Base-by-base conservation (phyloP, 23 tunicate genomes). In the Corella eumyota region DNA sequence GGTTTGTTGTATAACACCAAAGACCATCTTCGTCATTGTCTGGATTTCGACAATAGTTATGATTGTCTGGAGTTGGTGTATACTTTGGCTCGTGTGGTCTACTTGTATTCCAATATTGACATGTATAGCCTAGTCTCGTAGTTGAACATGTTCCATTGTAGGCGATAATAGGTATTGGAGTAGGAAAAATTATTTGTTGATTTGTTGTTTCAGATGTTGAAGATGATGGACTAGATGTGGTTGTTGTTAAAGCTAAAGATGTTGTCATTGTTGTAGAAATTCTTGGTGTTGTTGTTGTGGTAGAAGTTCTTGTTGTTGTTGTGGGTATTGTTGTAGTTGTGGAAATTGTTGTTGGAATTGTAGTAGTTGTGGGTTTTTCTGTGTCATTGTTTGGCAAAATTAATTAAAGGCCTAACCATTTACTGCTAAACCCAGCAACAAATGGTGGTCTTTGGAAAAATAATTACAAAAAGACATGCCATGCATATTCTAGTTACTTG, bases 1-100 rank as follows among this genome's bases (percentile, higher is more conserved):
- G 44, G 38, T 75, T 53, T 13, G 52, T 56, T 1, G 81, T 75
- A 44, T 75, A 75, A 46, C 81, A 75, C 81, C 81, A 75, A 3
- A 45, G 36, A 1, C 70, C 70, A 7, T 32, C 45, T 1, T 38
- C 2, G 38, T 75, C 81, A 24, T 36, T 30, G 56, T 75, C 71
- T 7, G 65, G 81, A 56, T 64, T 64, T 20, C 81, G 69, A 32
- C 81, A 75, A 37, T 50, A 75, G 63, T 75, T 65, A 32, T 75
- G 69, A 32, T 72, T 51, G 11, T 47, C 32, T 4, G 62, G 57
- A 1, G 24, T 24, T 21, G 78, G 78, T 3, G 15, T 35, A 31
- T 45, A 72, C 2, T 62, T 61, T 19, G 69, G 69, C 46, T 15
- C 19, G 45, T 72, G 78, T 15, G 78, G 78, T 15, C 22, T 47